Conservation (phyloP, 23 tunicate species). For the Oikopleura dioica region DNA sequence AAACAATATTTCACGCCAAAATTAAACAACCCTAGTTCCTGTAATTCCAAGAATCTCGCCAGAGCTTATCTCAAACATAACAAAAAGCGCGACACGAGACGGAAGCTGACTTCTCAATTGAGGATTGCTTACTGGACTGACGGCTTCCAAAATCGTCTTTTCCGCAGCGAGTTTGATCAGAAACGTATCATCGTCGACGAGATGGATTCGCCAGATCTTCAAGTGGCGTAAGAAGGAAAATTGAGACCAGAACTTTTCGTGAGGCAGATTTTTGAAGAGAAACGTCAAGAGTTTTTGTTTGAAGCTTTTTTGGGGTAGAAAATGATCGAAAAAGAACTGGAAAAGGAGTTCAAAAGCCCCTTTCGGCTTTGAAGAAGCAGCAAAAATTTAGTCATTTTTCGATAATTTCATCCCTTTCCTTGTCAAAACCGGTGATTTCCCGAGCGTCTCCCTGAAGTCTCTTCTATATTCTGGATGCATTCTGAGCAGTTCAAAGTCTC, state of each 20-base stretch:
- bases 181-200: neutral
- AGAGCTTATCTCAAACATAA: neutral
- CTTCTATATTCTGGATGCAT: neutral
- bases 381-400: too few relatives aligned
- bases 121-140: neutral
- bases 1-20: too few relatives aligned
- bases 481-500: neutral
- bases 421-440: too few relatives aligned
- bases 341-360: too few relatives aligned
- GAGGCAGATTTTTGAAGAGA: neutral
- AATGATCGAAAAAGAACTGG: too few relatives aligned
- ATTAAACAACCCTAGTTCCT: too few relatives aligned
- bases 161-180: neutral
- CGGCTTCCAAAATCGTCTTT: neutral
- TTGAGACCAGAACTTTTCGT: neutral
- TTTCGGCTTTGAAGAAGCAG: too few relatives aligned
- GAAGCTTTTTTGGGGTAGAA: too few relatives aligned
- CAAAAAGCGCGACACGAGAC: neutral
- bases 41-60: neutral
- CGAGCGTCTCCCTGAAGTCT: too few relatives aligned
- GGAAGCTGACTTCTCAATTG: neutral
- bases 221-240: neutral
- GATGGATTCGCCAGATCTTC: neutral
- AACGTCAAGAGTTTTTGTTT: neutral
- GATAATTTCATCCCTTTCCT: too few relatives aligned